Conservation (phyloP, 2,888 invertebrate species). For the Dynastes maya region DNA sequence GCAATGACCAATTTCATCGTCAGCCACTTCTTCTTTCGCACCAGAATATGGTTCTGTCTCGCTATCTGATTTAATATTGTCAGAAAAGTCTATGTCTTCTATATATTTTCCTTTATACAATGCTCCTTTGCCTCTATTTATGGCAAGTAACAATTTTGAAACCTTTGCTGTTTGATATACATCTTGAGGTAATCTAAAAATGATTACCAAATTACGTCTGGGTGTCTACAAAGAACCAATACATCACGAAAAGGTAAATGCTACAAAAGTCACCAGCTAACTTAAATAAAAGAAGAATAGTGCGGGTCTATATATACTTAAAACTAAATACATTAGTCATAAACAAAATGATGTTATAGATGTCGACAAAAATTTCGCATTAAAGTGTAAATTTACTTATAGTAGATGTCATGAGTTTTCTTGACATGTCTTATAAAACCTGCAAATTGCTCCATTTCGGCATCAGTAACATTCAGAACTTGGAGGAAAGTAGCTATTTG, state of each 20-base stretch:
- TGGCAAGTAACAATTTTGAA: constrained; percentile 8
- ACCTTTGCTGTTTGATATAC: constrained; percentile 38
- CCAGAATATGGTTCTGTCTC: background rate
- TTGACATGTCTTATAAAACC: background rate
- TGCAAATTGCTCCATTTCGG: too few relatives aligned
- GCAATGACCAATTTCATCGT: background rate
- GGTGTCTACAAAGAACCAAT: background rate
- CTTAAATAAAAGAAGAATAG: background rate
- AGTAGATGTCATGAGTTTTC: background rate
- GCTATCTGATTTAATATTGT: constrained; percentile 32
- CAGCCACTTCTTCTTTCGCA: background rate
- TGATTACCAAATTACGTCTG: background rate
- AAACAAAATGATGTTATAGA: background rate
- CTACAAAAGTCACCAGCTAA: background rate
- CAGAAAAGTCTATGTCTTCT: constrained; percentile 32
- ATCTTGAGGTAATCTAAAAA: constrained; percentile 35
- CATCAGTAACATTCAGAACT: too few relatives aligned
- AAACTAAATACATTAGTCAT: background rate
- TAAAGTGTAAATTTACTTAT: background rate
- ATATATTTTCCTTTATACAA: constrained; percentile 46
- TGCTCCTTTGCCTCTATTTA: constrained; percentile 10
- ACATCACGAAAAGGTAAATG: background rate
- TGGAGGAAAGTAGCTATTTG: too few relatives aligned
- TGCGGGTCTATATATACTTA: background rate
- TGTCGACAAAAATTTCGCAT: background rate